Conservation (phyloP, 2,797 vertebrate species). For the Pangasius krempfi region DNA sequence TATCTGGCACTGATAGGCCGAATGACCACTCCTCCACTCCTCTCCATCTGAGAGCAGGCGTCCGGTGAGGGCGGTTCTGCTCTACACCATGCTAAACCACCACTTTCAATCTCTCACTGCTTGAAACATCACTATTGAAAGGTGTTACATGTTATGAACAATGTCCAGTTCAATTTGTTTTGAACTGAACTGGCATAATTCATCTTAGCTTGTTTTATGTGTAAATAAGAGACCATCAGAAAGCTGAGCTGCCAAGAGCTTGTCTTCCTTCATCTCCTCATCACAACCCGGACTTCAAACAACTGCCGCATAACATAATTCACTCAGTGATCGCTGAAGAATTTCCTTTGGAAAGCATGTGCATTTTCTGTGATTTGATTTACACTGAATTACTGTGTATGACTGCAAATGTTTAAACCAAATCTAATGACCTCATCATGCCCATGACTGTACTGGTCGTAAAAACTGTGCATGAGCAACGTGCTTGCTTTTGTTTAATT, state of each 20-base stretch:
- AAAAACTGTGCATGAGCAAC: neutral
- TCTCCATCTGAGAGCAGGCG: slow-evolving; percentile 51
- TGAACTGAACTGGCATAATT: neutral
- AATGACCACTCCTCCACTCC: slow-evolving; percentile 22
- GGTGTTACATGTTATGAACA: neutral
- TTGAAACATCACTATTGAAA: neutral
- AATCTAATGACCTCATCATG: neutral
- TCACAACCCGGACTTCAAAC: neutral
- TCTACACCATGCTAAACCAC: slow-evolving; percentile 28
- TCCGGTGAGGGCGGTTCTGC: slow-evolving; percentile 46
- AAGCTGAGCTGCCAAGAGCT: neutral
- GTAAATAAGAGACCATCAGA: slow-evolving; percentile 3
- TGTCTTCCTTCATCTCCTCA: neutral
- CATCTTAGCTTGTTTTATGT: neutral
- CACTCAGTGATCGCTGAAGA: neutral
- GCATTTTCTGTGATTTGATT: slow-evolving; percentile 17
- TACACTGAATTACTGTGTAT: neutral
- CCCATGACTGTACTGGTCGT: neutral
- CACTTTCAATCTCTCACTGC: slow-evolving; percentile 21
- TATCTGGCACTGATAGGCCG: slow-evolving; percentile 26
- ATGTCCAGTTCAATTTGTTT: neutral
- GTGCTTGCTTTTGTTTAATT: neutral
- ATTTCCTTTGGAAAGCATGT: slow-evolving; percentile 1
- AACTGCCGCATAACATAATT: neutral
- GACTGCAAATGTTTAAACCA: neutral